Evolutionary conservation across 2,113 vertebrate genomes (phyloP).

Genomic region (Mungos mungo): DNA sequence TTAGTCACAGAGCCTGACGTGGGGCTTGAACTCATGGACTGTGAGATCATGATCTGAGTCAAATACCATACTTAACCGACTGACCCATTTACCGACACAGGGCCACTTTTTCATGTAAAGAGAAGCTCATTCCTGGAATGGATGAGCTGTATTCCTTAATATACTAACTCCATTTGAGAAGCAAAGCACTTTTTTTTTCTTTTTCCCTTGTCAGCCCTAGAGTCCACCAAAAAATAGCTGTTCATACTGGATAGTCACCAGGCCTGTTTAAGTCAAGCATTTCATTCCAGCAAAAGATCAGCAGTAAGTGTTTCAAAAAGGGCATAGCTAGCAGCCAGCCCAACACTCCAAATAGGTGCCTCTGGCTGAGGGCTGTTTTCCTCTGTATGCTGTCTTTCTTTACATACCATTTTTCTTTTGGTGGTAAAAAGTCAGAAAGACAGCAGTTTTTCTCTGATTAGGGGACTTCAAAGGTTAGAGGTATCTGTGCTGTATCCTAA

Average conservation of each 20-base stretch:
- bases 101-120: neutral
- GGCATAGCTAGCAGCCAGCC: accelerated
- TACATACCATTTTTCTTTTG: neutral
- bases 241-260: neutral
- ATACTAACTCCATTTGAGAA: neutral
- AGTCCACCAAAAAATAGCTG: neutral
- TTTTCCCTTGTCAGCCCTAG: neutral
- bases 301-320: neutral
- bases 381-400: neutral
- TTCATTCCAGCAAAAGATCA: neutral
- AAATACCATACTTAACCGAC: no score
- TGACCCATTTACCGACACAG: no score
- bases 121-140: neutral
- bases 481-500: neutral
- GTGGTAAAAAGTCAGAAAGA: neutral
- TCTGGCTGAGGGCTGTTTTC: neutral
- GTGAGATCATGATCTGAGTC: no score
- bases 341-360: neutral
- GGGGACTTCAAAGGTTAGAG: neutral
- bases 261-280: neutral
- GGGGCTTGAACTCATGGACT: no score
- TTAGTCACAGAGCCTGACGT: no score
- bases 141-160: neutral
- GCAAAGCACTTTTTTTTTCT: neutral
- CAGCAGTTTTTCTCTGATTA: neutral